These are phyloP conservation scores for Scaeva pyrastri DNA, from an alignment of 2,888 invertebrate species.

Conservation along the genomic window DNA sequence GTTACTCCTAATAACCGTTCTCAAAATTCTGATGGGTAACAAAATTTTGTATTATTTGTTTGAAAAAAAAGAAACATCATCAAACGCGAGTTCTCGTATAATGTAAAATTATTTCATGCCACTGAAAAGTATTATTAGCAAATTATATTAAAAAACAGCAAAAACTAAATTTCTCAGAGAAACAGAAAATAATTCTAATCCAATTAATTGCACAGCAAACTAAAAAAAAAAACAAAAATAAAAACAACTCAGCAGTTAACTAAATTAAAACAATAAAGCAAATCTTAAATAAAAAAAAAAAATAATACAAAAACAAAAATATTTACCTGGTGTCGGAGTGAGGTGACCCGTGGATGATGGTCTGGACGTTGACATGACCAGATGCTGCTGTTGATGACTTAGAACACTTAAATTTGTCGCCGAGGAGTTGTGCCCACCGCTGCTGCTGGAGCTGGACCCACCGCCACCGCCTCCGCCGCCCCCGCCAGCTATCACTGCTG, in stretches of 20 bases:
- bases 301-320: slow-evolving; percentile 37
- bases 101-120: slow-evolving; percentile 75
- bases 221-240: slow-evolving; percentile 37
- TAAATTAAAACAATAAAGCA: slow-evolving; percentile 66
- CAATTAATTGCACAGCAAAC: slow-evolving; percentile 69
- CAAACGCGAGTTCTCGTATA: slow-evolving; percentile 54
- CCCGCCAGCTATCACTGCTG: slow-evolving; percentile 79
- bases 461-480: slow-evolving; percentile 77
- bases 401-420: slow-evolving; percentile 85
- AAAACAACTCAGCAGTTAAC: slow-evolving; percentile 60
- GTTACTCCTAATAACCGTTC: background rate
- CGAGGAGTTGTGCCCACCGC: slow-evolving; percentile 77
- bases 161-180: slow-evolving; percentile 41
- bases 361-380: slow-evolving; percentile 84
- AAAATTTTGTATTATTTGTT: slow-evolving; percentile 62
- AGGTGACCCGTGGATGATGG: slow-evolving; percentile 86
- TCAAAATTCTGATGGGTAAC: background rate
- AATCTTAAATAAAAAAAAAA: slow-evolving; percentile 62
- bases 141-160: slow-evolving; percentile 41
- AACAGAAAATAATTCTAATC: slow-evolving; percentile 36
- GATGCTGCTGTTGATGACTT: slow-evolving; percentile 85
- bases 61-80: slow-evolving; percentile 59
- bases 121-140: slow-evolving; percentile 71
- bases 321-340: slow-evolving; percentile 86
- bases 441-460: slow-evolving; percentile 77